Percentiles rank a stretch among this genome's conserved stretches.
phyloP scores from a whole-genome alignment of 2,113 vertebrate genomes.

The Lichenostomus cassidix region DNA sequence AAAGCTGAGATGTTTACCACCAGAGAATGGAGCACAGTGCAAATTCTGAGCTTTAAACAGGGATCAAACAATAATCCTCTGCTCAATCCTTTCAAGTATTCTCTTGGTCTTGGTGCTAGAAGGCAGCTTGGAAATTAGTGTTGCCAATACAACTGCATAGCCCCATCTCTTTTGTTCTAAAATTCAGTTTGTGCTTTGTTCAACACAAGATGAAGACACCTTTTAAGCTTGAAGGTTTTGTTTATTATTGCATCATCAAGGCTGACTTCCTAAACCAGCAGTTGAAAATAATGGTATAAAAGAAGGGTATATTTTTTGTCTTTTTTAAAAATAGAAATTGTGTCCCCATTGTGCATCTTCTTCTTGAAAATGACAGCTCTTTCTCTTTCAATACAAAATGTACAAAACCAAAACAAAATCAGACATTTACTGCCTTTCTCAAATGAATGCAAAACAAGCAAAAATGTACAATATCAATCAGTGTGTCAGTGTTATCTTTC shows the following conservation, averaged over 20 bases:
- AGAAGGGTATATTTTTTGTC: background rate
- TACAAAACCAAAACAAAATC: background rate
- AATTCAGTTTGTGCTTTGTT: conserved; percentile 9
- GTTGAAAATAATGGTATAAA: background rate
- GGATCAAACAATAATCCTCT: conserved; percentile 18
- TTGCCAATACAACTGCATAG: background rate
- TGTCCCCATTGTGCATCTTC: background rate
- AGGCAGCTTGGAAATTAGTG: conserved; percentile 5
- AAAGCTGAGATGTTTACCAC: background rate
- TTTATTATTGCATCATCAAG: conserved; percentile 18
- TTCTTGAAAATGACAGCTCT: background rate
- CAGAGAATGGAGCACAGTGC: background rate
- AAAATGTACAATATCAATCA: background rate
- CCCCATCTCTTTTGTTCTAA: background rate
- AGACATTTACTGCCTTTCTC: background rate
- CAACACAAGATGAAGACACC: background rate
- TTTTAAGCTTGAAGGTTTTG: background rate
- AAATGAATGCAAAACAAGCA: background rate
- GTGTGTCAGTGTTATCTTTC: background rate
- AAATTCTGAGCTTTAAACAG: background rate
- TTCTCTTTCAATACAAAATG: background rate
- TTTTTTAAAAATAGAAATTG: background rate
- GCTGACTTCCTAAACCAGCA: background rate
- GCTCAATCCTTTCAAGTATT: background rate
- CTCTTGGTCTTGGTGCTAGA: background rate